Percentiles rank a stretch among this genome's conserved stretches.
Conservation (phyloP, 1,140 invertebrate genomes). For the Drosophila simulans region DNA sequence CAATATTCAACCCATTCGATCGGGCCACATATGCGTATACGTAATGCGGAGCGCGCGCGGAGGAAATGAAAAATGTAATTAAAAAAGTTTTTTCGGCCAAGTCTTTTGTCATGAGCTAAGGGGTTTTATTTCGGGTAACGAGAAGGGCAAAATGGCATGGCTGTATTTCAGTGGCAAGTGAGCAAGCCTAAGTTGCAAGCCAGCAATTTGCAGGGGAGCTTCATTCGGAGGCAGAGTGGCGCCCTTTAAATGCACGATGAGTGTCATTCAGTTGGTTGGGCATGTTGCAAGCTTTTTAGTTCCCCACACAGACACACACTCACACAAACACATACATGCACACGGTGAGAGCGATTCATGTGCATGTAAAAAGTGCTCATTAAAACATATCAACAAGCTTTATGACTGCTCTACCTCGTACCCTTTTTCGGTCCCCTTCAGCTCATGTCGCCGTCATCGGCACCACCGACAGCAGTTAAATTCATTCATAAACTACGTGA, state of each 20-base stretch:
- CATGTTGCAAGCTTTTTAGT: constrained; percentile 70
- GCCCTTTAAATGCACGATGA: constrained; percentile 66
- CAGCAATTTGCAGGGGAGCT: constrained; percentile 45
- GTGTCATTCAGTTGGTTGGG: constrained; percentile 59
- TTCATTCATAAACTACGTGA: constrained; percentile 83
- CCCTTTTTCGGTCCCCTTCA: constrained; percentile 2
- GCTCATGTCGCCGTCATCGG: constrained; percentile 41
- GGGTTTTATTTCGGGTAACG: neutral
- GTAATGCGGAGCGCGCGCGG: constrained; percentile 54
- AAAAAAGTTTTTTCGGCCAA: constrained; percentile 75
- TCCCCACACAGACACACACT: constrained; percentile 24
- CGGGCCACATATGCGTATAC: constrained; percentile 66
- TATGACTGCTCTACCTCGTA: constrained; percentile 38
- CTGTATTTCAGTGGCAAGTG: constrained; percentile 35
- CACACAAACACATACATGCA: constrained; percentile 7
- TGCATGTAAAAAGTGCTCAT: constrained; percentile 78
- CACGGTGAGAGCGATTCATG: constrained; percentile 28
- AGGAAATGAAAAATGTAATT: constrained; percentile 83
- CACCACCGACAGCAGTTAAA: constrained; percentile 72
- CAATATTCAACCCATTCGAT: constrained; percentile 23
- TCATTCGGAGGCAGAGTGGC: constrained; percentile 30
- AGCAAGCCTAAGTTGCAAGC: constrained; percentile 66
- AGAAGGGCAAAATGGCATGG: neutral
- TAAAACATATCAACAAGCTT: constrained; percentile 83
- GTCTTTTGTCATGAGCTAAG: constrained; percentile 55